Evolutionary conservation across 2,888 invertebrate genomes (phyloP).

Genomic region (Orthonevra nobilis): DNA sequence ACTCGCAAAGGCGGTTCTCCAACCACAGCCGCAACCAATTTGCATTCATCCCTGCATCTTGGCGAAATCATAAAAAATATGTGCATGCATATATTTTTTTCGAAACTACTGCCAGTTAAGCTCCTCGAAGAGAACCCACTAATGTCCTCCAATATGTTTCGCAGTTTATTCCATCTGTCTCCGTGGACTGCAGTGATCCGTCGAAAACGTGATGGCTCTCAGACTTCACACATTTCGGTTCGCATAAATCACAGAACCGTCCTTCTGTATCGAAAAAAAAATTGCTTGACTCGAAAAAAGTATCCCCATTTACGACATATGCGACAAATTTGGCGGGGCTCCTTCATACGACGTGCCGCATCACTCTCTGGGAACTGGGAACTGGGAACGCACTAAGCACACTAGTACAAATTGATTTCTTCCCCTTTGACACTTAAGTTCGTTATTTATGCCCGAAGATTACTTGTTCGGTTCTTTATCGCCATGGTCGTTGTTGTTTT

Average conservation of each 20-base stretch:
- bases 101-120: slow-evolving; percentile 37
- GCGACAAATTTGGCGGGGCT: slow-evolving; percentile 42
- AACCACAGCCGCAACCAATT: slow-evolving; percentile 21
- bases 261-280: slow-evolving; percentile 33
- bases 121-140: no score
- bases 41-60: slow-evolving; percentile 44
- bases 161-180: slow-evolving; percentile 31
- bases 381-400: slow-evolving; percentile 26
- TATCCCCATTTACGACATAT: slow-evolving; percentile 46
- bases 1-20: no score
- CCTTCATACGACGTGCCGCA: slow-evolving; percentile 7
- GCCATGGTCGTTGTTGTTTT: slow-evolving; percentile 8
- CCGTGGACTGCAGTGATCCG: slow-evolving; percentile 24
- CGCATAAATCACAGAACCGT: slow-evolving; percentile 59
- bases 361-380: no score
- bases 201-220: slow-evolving; percentile 57
- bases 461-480: slow-evolving; percentile 58
- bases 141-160: slow-evolving; percentile 25
- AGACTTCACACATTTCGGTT: slow-evolving; percentile 48
- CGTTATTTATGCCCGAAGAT: slow-evolving; percentile 67
- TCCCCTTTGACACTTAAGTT: slow-evolving; percentile 69
- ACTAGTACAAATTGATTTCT: slow-evolving; percentile 67
- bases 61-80: slow-evolving; percentile 56
- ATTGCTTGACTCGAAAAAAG: neutral
- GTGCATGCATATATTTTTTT: no score